These are phyloP conservation scores for Heterocephalus glaber DNA, from an alignment of 2,113 vertebrate genomes.

Conservation along the genomic window DNA sequence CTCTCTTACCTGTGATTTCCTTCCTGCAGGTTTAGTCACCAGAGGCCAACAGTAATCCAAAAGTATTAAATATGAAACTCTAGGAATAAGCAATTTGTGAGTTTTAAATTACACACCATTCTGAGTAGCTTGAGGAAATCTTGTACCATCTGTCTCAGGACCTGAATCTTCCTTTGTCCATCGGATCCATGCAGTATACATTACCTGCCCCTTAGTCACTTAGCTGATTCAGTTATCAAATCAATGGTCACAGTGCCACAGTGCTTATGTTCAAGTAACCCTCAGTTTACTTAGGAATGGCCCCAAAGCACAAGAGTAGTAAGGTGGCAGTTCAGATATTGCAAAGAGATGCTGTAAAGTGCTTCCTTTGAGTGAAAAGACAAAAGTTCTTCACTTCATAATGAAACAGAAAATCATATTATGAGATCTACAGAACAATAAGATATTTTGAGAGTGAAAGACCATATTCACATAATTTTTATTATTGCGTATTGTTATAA, in stretches of 20 bases:
- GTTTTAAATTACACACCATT: background rate
- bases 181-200: background rate
- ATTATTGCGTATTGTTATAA: background rate
- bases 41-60: background rate
- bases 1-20: background rate
- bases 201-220: background rate
- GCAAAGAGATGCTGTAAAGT: background rate
- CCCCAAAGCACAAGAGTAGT: background rate
- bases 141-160: background rate
- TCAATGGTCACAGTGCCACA: background rate
- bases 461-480: background rate
- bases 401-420: no score
- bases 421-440: background rate
- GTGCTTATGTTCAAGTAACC: background rate
- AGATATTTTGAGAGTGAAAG: background rate
- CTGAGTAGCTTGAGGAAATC: background rate
- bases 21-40: background rate
- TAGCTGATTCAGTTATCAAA: background rate
- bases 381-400: background rate
- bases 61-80: background rate
- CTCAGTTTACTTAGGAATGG: no score
- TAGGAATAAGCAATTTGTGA: background rate
- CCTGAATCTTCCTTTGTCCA: background rate
- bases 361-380: background rate
- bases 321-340: background rate